A percentile compares a stretch with the other conserved stretches of the same genome.
These are phyloP conservation scores for Eristalis intricaria DNA, from an alignment of 2,888 invertebrate species.

Conservation along the genomic window DNA sequence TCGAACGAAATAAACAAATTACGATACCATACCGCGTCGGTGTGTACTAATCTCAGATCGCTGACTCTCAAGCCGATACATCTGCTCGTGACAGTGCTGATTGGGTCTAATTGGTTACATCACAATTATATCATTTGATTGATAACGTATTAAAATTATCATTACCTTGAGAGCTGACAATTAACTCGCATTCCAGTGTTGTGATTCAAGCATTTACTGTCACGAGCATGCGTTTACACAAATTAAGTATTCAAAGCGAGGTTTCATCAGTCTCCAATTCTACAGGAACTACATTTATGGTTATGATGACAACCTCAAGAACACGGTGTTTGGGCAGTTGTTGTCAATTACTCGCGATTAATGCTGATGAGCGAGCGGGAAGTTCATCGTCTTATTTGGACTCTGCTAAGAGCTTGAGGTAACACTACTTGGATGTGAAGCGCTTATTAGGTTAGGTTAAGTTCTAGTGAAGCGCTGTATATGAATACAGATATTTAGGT, in stretches of 20 bases:
- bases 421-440: too few relatives aligned
- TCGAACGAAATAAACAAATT: not conserved
- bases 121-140: not conserved
- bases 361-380: not conserved
- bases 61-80: not conserved
- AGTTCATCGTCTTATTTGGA: not conserved
- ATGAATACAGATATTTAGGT: too few relatives aligned
- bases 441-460: too few relatives aligned
- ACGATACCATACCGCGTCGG: not conserved
- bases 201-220: not conserved
- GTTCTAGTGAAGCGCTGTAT: too few relatives aligned
- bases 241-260: not conserved
- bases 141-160: not conserved
- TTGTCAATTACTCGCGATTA: not conserved
- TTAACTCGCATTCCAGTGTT: not conserved
- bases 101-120: not conserved
- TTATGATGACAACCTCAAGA: not conserved
- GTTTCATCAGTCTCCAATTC: not conserved
- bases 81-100: not conserved
- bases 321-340: not conserved
- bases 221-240: not conserved
- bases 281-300: not conserved
- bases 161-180: not conserved
- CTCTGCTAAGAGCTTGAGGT: not conserved
- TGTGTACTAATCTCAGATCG: not conserved